These are phyloP conservation scores for Pomacea canaliculata DNA, from an alignment of 2,888 invertebrate genomes.

Conservation along the genomic window DNA sequence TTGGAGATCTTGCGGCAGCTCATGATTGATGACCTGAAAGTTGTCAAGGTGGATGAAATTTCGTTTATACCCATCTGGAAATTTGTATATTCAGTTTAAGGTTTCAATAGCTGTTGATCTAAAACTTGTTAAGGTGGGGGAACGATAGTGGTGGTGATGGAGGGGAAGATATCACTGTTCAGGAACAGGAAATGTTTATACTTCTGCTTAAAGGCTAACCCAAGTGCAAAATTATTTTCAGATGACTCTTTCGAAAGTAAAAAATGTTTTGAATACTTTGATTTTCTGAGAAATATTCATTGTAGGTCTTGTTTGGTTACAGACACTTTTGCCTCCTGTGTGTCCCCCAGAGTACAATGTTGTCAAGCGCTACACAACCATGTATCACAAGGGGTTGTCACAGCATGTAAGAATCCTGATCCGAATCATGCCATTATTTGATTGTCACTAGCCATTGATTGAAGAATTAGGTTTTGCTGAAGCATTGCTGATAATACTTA, in stretches of 20 bases:
- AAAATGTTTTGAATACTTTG: too few species aligned
- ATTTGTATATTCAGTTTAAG: neutral
- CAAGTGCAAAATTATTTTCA: too few species aligned
- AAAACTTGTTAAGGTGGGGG: neutral
- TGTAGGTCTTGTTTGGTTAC: conserved; percentile 30
- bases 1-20: conserved; percentile 87
- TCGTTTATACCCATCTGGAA: neutral
- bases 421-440: neutral
- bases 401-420: conserved; percentile 63
- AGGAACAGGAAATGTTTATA: too few species aligned
- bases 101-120: neutral
- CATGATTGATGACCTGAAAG: conserved; percentile 89
- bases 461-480: too few species aligned
- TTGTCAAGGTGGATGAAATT: conserved; percentile 78
- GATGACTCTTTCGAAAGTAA: too few species aligned
- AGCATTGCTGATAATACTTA: too few species aligned
- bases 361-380: conserved; percentile 87
- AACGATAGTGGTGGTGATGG: neutral
- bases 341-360: conserved; percentile 97
- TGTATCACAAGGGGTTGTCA: conserved; percentile 90
- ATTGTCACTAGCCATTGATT: too few species aligned
- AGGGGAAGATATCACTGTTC: too few species aligned
- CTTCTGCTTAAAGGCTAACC: too few species aligned
- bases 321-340: conserved; percentile 79
- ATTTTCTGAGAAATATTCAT: neutral